Percentiles rank a stretch among this genome's conserved stretches.
These are phyloP conservation scores for Tretioscincus oriximinensis DNA, from an alignment of 2,113 vertebrate species.

Conservation along the genomic window DNA sequence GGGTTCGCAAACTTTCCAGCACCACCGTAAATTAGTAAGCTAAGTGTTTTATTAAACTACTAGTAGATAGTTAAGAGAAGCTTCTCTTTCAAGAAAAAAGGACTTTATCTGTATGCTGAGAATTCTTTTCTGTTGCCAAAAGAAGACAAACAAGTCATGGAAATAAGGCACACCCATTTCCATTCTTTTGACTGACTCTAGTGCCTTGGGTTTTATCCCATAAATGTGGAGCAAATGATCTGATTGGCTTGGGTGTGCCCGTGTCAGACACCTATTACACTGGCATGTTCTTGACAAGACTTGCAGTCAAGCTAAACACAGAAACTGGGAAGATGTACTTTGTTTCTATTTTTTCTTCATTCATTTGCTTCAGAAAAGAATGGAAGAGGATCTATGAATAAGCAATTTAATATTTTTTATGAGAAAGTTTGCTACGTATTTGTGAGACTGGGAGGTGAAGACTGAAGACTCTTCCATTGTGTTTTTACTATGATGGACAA, in stretches of 20 bases:
- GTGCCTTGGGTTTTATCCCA: slow-evolving; percentile 55
- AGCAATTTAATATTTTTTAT: not conserved
- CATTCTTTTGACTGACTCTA: slow-evolving; percentile 46
- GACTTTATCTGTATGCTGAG: not conserved
- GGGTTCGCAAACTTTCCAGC: too few relatives aligned
- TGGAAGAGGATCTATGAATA: not conserved
- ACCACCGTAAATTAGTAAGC: not conserved
- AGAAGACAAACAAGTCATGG: slow-evolving; percentile 18
- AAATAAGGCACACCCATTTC: slow-evolving; percentile 32
- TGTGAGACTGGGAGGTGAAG: not conserved
- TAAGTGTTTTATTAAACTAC: slow-evolving; percentile 1
- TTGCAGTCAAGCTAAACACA: slow-evolving; percentile 39
- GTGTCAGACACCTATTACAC: slow-evolving; percentile 59
- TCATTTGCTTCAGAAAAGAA: not conserved
- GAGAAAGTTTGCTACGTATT: not conserved
- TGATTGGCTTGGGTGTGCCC: slow-evolving; percentile 67
- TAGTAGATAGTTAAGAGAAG: not conserved
- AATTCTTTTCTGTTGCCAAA: slow-evolving; percentile 28
- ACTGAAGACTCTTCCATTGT: not conserved
- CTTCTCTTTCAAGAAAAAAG: not conserved
- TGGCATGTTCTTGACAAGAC: slow-evolving; percentile 49
- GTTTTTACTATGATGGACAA: slow-evolving; percentile 44
- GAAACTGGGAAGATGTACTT: not conserved
- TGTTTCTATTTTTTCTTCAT: slow-evolving; percentile 1
- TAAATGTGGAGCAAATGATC: slow-evolving; percentile 46